Conservation (phyloP, 2,113 vertebrate species). For the Varanus salvator region DNA sequence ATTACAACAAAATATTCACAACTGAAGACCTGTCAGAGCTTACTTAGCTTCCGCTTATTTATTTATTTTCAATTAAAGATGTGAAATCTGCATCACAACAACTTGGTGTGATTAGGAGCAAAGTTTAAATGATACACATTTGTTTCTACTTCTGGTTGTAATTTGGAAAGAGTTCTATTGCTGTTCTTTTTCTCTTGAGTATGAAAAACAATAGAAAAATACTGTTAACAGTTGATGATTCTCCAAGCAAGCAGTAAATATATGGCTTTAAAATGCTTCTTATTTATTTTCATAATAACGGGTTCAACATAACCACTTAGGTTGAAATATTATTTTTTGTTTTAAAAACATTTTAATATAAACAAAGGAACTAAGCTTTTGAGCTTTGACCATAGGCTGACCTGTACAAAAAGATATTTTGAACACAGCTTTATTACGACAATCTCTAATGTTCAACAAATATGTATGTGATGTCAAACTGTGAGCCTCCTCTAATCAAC, state of each 20-base stretch:
- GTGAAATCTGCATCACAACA: constrained; percentile 41
- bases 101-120: constrained; percentile 29
- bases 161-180: constrained; percentile 24
- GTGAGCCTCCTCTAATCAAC: too few species aligned
- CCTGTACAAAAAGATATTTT: constrained; percentile 9
- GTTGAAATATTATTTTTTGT: neutral
- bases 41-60: constrained; percentile 42
- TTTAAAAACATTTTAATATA: neutral
- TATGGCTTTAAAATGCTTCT: neutral
- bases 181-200: neutral
- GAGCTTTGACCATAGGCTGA: neutral
- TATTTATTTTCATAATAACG: neutral
- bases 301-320: neutral
- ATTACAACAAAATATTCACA: constrained; percentile 39
- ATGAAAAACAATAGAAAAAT: constrained; percentile 50
- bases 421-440: neutral
- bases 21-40: neutral
- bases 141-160: constrained; percentile 34
- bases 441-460: neutral
- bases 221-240: constrained; percentile 11
- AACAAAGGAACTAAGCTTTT: neutral
- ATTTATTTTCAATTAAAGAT: constrained; percentile 9
- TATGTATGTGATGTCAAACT: too few species aligned
- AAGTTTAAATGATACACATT: constrained; percentile 50
- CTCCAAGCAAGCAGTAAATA: constrained; percentile 24